Percentiles rank a stretch among this genome's conserved stretches.
These are phyloP conservation scores for Synanthedon myopaeformis DNA, from an alignment of 2,888 invertebrate genomes.

Conservation along the genomic window DNA sequence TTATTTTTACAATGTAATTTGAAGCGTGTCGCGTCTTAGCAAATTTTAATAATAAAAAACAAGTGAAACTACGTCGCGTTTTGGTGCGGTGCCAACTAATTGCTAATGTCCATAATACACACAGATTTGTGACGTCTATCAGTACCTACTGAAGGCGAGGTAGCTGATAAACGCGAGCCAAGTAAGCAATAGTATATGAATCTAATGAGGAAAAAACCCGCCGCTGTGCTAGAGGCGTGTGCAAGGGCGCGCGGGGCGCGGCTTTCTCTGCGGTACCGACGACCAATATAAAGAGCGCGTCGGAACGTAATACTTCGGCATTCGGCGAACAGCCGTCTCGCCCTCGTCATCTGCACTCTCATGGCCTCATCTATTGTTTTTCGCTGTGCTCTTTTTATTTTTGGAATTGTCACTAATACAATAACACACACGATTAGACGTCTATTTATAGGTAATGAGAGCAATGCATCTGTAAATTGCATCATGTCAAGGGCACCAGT, in stretches of 20 bases:
- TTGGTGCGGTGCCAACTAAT: constrained; percentile 6
- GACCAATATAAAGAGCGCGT: constrained; percentile 64
- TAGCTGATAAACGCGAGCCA: constrained; percentile 55
- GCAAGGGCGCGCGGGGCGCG: constrained; percentile 55
- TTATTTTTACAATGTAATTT: background rate
- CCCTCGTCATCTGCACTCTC: constrained; percentile 52
- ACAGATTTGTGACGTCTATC: constrained; percentile 28
- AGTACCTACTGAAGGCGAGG: constrained; percentile 26
- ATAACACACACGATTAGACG: constrained; percentile 47
- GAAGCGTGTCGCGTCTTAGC: background rate
- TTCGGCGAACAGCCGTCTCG: constrained; percentile 68
- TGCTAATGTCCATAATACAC: constrained; percentile 7
- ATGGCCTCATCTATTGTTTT: constrained; percentile 37
- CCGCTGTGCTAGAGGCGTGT: constrained; percentile 39
- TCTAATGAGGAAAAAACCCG: constrained; percentile 70
- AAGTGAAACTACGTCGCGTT: constrained; percentile 1
- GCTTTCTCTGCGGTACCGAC: constrained; percentile 62
- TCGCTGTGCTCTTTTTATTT: constrained; percentile 38
- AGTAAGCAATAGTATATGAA: constrained; percentile 37
- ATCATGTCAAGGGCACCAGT: constrained; percentile 64
- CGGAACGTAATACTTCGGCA: constrained; percentile 63
- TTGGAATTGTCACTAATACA: constrained; percentile 46
- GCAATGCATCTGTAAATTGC: constrained; percentile 51
- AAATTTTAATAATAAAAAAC: background rate
- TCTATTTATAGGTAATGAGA: constrained; percentile 54